Percentiles rank a stretch among this genome's conserved stretches.
phyloP scores from a whole-genome alignment of 2,113 vertebrate genomes.

The Vulpes lagopus region DNA sequence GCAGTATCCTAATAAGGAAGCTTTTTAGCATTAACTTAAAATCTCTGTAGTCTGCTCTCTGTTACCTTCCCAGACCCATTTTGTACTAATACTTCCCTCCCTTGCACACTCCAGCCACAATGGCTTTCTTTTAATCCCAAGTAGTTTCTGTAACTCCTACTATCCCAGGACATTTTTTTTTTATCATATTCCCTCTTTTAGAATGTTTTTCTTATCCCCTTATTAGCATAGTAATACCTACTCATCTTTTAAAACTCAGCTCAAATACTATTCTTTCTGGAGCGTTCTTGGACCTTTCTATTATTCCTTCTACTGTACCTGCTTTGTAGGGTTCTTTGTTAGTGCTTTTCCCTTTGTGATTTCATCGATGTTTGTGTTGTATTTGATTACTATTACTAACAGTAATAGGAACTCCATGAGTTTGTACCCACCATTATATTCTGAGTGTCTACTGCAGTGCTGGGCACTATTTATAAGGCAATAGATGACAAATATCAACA shows the following conservation, averaged over 20 bases:
- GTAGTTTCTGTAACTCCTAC: background rate
- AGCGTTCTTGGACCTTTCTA: background rate
- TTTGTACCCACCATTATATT: background rate
- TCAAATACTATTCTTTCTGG: background rate
- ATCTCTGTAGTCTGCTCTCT: background rate
- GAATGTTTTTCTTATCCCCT: background rate
- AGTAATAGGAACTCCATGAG: background rate
- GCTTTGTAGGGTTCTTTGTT: background rate
- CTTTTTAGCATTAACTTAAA: background rate
- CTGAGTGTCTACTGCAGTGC: background rate
- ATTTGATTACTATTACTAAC: background rate
- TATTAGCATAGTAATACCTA: background rate
- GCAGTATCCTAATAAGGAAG: background rate
- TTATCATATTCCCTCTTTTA: background rate
- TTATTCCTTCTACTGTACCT: background rate
- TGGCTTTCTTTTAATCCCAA: background rate
- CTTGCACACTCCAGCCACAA: no score
- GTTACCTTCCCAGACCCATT: background rate
- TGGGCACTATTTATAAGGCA: background rate
- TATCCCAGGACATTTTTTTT: background rate
- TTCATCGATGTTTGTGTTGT: background rate
- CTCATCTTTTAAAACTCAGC: background rate
- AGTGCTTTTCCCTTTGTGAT: background rate
- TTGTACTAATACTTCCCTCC: rapidly evolving
- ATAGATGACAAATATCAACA: background rate